phyloP scores from a whole-genome alignment of 2,888 invertebrate genomes.

The Melanostoma scalare region DNA sequence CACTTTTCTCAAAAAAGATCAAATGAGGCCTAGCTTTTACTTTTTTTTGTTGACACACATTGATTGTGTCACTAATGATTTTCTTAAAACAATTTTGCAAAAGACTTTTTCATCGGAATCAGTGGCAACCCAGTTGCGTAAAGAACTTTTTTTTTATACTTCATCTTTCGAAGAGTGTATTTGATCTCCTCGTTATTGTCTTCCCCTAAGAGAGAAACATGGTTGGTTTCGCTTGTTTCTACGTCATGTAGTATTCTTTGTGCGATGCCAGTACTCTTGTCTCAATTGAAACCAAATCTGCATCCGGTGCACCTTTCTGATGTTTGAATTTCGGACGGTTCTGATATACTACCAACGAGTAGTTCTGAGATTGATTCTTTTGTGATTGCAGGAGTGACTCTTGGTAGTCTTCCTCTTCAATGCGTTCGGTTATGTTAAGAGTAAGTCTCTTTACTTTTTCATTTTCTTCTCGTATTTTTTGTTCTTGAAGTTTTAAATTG shows the following conservation, averaged over 20 bases:
- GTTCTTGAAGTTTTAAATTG: slow-evolving; percentile 93
- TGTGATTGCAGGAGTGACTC: slow-evolving; percentile 86
- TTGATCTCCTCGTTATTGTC: slow-evolving; percentile 51
- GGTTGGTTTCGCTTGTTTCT: slow-evolving; percentile 50
- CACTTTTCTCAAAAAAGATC: too few relatives aligned
- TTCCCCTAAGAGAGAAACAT: slow-evolving; percentile 46
- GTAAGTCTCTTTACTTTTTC: slow-evolving; percentile 92
- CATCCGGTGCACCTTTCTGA: slow-evolving; percentile 97
- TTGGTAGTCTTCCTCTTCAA: slow-evolving; percentile 97
- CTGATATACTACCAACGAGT: too few relatives aligned
- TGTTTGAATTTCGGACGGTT: slow-evolving; percentile 92
- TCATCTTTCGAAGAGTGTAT: slow-evolving; percentile 46
- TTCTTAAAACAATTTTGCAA: slow-evolving; percentile 45
- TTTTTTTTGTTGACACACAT: not conserved
- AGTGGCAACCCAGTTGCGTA: slow-evolving; percentile 50
- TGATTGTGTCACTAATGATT: slow-evolving; percentile 21
- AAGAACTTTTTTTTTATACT: slow-evolving; percentile 31
- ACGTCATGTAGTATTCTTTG: slow-evolving; percentile 52
- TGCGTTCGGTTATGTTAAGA: slow-evolving; percentile 96
- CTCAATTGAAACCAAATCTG: slow-evolving; percentile 91
- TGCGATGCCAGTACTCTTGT: slow-evolving; percentile 41
- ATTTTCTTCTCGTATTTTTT: slow-evolving; percentile 91
- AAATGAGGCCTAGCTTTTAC: too few relatives aligned
- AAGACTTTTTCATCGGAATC: slow-evolving; percentile 53
- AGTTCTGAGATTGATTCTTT: slow-evolving; percentile 87